phyloP scores from a whole-genome alignment of 2,888 invertebrate genomes.

The Allacma fusca region DNA sequence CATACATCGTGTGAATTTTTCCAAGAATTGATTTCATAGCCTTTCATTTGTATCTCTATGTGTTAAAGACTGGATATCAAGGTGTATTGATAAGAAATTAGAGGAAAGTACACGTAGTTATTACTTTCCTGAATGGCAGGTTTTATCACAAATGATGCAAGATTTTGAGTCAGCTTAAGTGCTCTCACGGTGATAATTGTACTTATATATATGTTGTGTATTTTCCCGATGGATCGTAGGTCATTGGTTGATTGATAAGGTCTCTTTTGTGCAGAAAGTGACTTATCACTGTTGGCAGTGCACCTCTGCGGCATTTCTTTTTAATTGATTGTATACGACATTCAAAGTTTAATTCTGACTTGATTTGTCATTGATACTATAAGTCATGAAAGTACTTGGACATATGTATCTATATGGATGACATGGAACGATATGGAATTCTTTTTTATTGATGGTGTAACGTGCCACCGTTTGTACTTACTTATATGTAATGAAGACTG shows the following conservation, averaged over 20 bases:
- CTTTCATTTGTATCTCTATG: not conserved
- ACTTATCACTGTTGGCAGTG: not conserved
- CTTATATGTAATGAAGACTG: no score
- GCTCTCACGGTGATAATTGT: no score
- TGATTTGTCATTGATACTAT: conserved; percentile 4
- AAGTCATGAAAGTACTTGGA: not conserved
- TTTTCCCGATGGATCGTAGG: not conserved
- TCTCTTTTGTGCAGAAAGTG: not conserved
- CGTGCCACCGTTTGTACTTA: no score
- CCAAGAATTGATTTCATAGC: not conserved
- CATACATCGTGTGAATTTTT: not conserved
- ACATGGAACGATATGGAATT: not conserved
- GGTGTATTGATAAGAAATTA: no score
- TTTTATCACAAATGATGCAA: no score
- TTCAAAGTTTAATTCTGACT: not conserved
- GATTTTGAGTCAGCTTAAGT: no score
- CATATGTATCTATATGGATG: no score
- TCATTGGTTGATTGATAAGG: conserved; percentile 11
- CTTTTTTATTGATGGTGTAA: no score
- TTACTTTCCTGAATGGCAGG: no score
- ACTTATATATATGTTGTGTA: not conserved
- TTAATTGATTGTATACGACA: not conserved
- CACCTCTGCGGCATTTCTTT: not conserved
- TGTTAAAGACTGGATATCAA: no score
- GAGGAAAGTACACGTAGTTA: no score